Base-by-base conservation (phyloP, 2,113 vertebrate genomes). In the Diadophis punctatus region DNA sequence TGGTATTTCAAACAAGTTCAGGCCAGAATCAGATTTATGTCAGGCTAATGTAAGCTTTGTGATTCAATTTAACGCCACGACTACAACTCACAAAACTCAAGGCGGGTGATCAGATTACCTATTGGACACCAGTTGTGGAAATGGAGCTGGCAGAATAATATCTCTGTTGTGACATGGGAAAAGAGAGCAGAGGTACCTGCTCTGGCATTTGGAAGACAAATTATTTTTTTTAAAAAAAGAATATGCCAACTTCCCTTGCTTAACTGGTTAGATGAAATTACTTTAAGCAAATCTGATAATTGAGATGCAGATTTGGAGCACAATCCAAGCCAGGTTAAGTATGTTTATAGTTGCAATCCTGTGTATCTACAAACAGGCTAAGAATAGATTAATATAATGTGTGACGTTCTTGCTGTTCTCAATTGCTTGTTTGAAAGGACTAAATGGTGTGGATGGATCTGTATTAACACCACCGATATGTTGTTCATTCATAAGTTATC, bases 1-100 rank as follows among this genome's bases (percentile, higher is more conserved):
- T 96, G 95, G 93, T 97, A 95, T 97, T 97, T 97, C 95, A 97
- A 97, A 97, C 96, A 96, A 97, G 97, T 95, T 96, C 96, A 95
- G 94, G 94, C 95, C 96, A 95, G 97, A 97, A 96, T 97, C 96
- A 97, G 96, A 97, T 98, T 97, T 97, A 95, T 96, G 96, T 96
- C 96, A 96, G 93, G 94, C 94, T 94, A 93, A 91, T 94, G 95
- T 95, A 96, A 92, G 95, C 94, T 94, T 92, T 95, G 93, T 96
- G 96, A 97, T 98, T 97, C 97, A 96, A 96, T 94, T 97, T 97
- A 96, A 96, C 96, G 93, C 95, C 95, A 74, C 80, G 93, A 94
- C 93, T 96, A 88, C 91, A 95, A 95, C 92, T 96, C 94, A 95
- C 95, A 95, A 95, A 97, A 96, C 93, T 91, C n/a, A 94, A 96